Base-by-base conservation (phyloP, 2,888 invertebrate species). In the Ctena decussata region DNA sequence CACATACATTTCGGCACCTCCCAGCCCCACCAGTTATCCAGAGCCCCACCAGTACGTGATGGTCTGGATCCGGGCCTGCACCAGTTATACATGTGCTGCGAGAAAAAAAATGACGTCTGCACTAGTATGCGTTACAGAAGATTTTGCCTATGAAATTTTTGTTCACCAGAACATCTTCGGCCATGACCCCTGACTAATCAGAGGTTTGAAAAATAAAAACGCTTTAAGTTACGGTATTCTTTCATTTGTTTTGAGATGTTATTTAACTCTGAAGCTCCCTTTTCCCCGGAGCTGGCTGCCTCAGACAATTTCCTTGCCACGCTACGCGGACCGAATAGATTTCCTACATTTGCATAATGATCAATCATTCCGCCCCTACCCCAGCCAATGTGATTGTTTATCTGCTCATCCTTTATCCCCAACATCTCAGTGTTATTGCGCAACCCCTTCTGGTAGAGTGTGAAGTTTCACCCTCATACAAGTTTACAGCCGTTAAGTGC, bases 401-500 rank as follows among this genome's bases (percentile, higher is more conserved):
- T 27, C 27, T 57, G 57, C 15, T 57, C 27, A 27, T 27, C 57
- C 5, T 57, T 57, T 27, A 57, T 57, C 1, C 57, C 27, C 57
- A 57, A 27, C 57, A 57, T 57, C 57, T 57, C 57, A 57, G 57
- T 15, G 57, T 57, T 3, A 57, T 57, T 24, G 57, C 30, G 57
- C 57, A 57, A 57, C 57, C 57, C n/a, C 57, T 57, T 30, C 57
- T 57, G 57, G 57, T 57, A 27, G 57, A 57, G 30, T 57, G 57
- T 5, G 57, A 57, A 57, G 57, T 57, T n/a, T 57, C 57, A 30
- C 57, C 57, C 18, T 57, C 57, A 30, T 57, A 57, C 57, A 57
- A 11, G 27, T 57, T 57, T 30, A 27, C 27, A 15, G 57, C 57
- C 6, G 24, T 57, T 15, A 57, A 27, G 27, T 57, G 57, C 57